Percentiles rank a stretch among this genome's conserved stretches.
Evolutionary conservation across 2,797 vertebrate genomes (phyloP).

Genomic region (Falco peregrinus): DNA sequence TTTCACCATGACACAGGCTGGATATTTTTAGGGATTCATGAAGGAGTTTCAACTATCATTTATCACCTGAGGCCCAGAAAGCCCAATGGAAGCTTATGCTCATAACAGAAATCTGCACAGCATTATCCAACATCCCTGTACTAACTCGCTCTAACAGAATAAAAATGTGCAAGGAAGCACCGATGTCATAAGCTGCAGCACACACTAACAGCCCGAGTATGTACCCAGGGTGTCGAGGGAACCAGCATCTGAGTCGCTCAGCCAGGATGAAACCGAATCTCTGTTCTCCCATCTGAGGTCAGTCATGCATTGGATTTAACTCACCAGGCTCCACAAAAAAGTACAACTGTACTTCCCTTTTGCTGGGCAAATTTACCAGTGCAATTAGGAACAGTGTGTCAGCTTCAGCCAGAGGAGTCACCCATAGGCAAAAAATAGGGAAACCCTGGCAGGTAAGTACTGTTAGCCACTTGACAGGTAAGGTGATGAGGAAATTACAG

Average conservation of each 20-base stretch:
- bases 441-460: not conserved
- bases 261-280: not conserved
- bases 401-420: not conserved
- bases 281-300: not conserved
- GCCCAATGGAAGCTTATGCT: not conserved
- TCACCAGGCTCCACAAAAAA: not conserved
- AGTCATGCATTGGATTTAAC: not conserved
- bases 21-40: not conserved
- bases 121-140: not conserved
- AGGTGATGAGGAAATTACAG: not conserved
- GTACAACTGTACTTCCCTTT: not conserved
- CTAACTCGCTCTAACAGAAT: not conserved
- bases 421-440: not conserved
- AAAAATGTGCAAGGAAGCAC: not conserved
- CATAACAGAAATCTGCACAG: not conserved
- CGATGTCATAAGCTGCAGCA: not conserved
- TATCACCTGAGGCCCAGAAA: not conserved
- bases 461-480: not conserved
- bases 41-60: not conserved
- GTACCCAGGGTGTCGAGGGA: not conserved
- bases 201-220: not conserved
- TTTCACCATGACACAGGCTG: not conserved
- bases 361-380: not conserved
- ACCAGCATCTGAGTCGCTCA: not conserved
- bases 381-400: not conserved